phyloP scores from a whole-genome alignment of 2,113 vertebrate species.

The Lasiurus borealis region DNA sequence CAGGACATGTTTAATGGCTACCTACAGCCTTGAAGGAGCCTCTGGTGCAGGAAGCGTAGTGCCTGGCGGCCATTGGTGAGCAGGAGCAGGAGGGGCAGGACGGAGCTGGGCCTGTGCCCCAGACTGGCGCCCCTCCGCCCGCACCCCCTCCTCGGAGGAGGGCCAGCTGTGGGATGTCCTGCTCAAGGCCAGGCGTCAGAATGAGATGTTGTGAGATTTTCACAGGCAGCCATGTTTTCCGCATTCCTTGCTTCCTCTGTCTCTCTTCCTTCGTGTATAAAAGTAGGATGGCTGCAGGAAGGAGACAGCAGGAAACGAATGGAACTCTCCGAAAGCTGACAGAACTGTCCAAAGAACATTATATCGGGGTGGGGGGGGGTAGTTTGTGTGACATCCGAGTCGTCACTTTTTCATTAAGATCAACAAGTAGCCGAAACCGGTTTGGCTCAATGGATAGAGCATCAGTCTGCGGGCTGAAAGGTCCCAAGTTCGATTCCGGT shows the following conservation, averaged over 20 bases:
- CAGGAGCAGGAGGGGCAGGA: neutral
- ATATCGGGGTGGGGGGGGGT: neutral
- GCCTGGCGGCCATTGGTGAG: neutral
- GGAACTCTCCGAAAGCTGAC: neutral
- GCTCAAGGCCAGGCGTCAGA: rapidly evolving
- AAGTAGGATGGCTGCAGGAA: too few relatives aligned
- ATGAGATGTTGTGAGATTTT: neutral
- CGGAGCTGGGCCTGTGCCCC: too few relatives aligned
- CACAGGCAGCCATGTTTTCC: too few relatives aligned
- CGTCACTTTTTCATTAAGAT: neutral
- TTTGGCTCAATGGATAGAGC: too few relatives aligned
- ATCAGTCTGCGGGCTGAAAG: too few relatives aligned
- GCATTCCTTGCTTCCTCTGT: neutral
- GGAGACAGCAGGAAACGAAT: neutral
- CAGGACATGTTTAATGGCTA: neutral
- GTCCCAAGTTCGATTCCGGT: too few relatives aligned
- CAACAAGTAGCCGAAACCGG: too few relatives aligned
- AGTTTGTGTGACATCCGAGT: neutral
- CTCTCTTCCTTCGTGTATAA: neutral
- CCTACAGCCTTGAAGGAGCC: neutral
- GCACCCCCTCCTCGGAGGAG: too few relatives aligned
- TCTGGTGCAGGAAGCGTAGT: neutral
- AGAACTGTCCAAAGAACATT: neutral
- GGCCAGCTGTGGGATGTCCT: too few relatives aligned
- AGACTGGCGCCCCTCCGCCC: too few relatives aligned